These are phyloP conservation scores for Aphis gossypii DNA, from an alignment of 1,140 invertebrate genomes.

Conservation along the genomic window DNA sequence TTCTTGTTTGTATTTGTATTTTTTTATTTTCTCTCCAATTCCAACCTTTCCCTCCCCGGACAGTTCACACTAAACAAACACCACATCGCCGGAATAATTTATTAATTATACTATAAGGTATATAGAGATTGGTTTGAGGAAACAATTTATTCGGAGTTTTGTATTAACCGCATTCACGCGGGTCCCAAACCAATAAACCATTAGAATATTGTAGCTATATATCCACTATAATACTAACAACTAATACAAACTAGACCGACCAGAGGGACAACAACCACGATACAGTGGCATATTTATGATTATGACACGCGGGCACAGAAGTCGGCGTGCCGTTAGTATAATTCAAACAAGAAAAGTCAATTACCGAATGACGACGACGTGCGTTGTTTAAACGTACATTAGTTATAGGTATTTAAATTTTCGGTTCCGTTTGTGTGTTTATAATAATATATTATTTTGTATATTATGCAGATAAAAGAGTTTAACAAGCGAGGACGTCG, in stretches of 20 bases:
- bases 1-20: constrained; percentile 37
- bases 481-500: neutral
- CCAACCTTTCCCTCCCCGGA: neutral
- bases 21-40: neutral
- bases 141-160: neutral
- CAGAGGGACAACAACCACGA: neutral
- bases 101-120: constrained; percentile 33
- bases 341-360: constrained; percentile 54
- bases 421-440: neutral
- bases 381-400: neutral
- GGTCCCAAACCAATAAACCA: neutral
- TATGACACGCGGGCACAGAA: constrained; percentile 45
- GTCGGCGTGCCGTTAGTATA: constrained; percentile 48
- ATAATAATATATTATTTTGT: constrained; percentile 23
- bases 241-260: neutral
- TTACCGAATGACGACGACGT: constrained; percentile 15
- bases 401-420: neutral
- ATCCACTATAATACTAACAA: neutral
- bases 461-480: neutral
- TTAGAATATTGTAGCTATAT: constrained; percentile 1
- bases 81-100: constrained; percentile 26
- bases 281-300: constrained; percentile 44
- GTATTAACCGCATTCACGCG: neutral
- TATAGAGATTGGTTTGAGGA: neutral
- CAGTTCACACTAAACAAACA: neutral